Conservation (phyloP, 2,113 vertebrate species). For the Ptychochromis oligacanthus region DNA sequence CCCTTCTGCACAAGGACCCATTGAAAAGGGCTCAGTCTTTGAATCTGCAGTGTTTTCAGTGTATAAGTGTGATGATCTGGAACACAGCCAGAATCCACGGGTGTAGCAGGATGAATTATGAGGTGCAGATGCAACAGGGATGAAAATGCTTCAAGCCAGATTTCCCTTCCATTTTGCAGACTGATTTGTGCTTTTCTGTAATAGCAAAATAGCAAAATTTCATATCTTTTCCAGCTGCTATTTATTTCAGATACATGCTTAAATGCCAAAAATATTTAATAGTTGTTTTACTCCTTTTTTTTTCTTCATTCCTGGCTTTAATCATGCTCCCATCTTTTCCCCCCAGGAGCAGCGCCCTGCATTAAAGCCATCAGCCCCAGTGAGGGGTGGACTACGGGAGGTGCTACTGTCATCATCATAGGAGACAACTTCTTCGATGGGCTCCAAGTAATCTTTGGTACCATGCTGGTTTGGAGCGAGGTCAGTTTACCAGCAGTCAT, state of each 20-base stretch:
- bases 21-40: neutral
- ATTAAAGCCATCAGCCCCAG: conserved; percentile 83
- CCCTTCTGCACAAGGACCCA: neutral
- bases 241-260: neutral
- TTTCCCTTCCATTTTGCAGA: conserved; percentile 11
- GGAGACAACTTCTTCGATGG: conserved; percentile 85
- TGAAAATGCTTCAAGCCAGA: conserved; percentile 13
- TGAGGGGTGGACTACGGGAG: conserved; percentile 84
- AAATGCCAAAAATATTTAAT: conserved; percentile 5
- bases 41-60: conserved; percentile 6
- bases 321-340: neutral
- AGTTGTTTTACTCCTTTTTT: neutral
- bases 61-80: conserved; percentile 9
- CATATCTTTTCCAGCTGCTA: neutral
- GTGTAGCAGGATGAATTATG: conserved; percentile 27
- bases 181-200: neutral
- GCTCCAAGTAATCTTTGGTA: conserved; percentile 83
- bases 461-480: conserved; percentile 84
- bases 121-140: conserved; percentile 36
- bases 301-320: neutral
- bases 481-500: conserved; percentile 60
- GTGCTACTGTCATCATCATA: conserved; percentile 83
- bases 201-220: neutral
- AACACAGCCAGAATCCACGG: neutral
- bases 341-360: conserved; percentile 77